These are phyloP conservation scores for Venturia canescens DNA, from an alignment of 1,140 invertebrate species.

Conservation along the genomic window DNA sequence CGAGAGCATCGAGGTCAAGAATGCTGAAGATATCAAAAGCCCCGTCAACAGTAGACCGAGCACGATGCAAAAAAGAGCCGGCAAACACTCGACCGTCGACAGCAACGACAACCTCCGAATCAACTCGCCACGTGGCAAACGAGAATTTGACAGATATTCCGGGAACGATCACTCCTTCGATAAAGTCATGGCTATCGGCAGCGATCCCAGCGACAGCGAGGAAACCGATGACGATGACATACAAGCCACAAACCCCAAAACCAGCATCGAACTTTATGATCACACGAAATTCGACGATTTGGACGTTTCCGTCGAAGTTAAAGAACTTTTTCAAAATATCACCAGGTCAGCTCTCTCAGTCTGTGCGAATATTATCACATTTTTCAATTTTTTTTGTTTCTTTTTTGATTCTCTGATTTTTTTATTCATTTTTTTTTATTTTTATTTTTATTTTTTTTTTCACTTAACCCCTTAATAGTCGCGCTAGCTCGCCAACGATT, in stretches of 20 bases:
- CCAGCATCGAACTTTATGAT: constrained; percentile 84
- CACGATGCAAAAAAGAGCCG: constrained; percentile 54
- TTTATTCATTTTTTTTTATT: background rate
- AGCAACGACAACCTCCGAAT: constrained; percentile 56
- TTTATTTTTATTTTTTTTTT: no score
- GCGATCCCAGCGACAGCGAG: constrained; percentile 71
- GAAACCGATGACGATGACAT: constrained; percentile 72
- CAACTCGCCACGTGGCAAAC: constrained; percentile 59
- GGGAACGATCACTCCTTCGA: constrained; percentile 58
- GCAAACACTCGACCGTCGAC: constrained; percentile 54
- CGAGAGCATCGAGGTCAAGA: constrained; percentile 69
- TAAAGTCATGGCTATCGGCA: constrained; percentile 65
- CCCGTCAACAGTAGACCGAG: constrained; percentile 61
- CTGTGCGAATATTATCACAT: background rate
- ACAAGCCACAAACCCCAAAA: constrained; percentile 70
- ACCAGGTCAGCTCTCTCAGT: constrained; percentile 81
- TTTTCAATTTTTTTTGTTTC: constrained; percentile 49
- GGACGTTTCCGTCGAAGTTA: constrained; percentile 89
- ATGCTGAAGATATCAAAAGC: constrained; percentile 71
- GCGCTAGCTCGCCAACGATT: no score
- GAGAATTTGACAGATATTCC: constrained; percentile 59
- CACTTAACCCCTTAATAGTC: no score
- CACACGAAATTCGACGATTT: constrained; percentile 91
- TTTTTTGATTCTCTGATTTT: constrained; percentile 5
- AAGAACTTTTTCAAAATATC: constrained; percentile 96